Conservation (phyloP, 2,113 vertebrate genomes). For the Trogon surrucura region DNA sequence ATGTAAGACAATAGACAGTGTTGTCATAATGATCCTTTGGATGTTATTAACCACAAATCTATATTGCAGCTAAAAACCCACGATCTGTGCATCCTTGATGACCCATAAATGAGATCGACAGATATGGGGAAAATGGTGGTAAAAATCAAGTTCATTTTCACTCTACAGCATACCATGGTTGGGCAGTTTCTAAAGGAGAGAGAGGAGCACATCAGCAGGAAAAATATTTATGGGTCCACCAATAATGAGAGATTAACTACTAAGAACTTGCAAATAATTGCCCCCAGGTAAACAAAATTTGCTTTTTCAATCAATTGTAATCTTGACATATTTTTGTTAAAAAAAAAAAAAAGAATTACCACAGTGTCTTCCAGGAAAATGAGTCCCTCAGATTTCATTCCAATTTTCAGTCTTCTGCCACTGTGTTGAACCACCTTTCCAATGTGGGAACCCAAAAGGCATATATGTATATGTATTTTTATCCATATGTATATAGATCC, state of each 20-base stretch:
- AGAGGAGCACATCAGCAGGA: background rate
- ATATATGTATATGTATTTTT: background rate
- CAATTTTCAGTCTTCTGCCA: background rate
- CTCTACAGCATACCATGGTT: background rate
- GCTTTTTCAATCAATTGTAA: fast-evolving
- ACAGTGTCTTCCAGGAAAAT: background rate
- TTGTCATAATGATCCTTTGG: background rate
- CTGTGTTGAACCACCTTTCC: background rate
- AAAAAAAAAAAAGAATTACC: background rate
- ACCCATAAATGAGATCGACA: background rate
- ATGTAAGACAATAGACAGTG: background rate
- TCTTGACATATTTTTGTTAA: background rate
- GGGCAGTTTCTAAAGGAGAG: background rate
- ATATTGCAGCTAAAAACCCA: background rate
- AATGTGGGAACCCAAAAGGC: background rate
- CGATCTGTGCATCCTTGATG: background rate
- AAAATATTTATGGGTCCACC: background rate
- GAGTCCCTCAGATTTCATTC: background rate
- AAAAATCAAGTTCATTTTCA: background rate
- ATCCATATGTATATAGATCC: background rate
- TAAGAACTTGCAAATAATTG: background rate
- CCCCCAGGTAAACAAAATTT: background rate
- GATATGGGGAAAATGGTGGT: background rate
- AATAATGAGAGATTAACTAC: background rate
- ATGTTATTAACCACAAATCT: background rate